A percentile compares a stretch with the other conserved stretches of the same genome.
Conservation (phyloP, 2,888 invertebrate genomes). For the Cataglyphis altisquamis region DNA sequence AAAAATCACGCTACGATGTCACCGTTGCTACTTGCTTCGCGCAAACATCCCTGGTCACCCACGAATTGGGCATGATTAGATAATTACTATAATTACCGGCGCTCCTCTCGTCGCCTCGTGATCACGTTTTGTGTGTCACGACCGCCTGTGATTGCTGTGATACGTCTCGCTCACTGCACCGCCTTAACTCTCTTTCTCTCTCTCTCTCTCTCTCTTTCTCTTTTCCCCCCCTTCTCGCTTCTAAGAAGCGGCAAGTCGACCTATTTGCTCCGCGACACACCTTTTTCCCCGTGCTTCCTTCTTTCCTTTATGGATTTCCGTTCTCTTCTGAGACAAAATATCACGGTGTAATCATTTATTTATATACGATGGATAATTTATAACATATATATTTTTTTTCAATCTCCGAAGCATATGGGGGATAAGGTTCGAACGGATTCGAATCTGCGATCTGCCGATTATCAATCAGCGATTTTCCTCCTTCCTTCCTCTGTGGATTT, state of each 20-base stretch:
- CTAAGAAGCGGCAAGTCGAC: constrained; percentile 1
- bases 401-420: too few relatives aligned
- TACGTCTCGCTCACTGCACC: constrained; percentile 20
- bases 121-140: constrained; percentile 34
- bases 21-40: constrained; percentile 51
- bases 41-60: constrained; percentile 68
- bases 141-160: constrained; percentile 12
- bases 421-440: too few relatives aligned
- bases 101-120: constrained; percentile 7
- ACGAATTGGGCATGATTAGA: constrained; percentile 81
- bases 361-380: too few relatives aligned
- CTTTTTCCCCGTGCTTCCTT: background rate
- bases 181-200: constrained; percentile 7
- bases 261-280: constrained; percentile 18
- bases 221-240: background rate
- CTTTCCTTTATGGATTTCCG: too few relatives aligned
- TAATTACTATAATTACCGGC: constrained; percentile 78
- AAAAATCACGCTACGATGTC: background rate
- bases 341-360: too few relatives aligned
- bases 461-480: too few relatives aligned
- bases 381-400: too few relatives aligned
- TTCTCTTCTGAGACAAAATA: too few relatives aligned
- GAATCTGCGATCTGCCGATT: too few relatives aligned
- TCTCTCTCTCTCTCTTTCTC: background rate
- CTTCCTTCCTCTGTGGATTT: too few relatives aligned